Evolutionary conservation across 2,113 vertebrate genomes (phyloP).

Genomic region (Poicephalus gulielmi): DNA sequence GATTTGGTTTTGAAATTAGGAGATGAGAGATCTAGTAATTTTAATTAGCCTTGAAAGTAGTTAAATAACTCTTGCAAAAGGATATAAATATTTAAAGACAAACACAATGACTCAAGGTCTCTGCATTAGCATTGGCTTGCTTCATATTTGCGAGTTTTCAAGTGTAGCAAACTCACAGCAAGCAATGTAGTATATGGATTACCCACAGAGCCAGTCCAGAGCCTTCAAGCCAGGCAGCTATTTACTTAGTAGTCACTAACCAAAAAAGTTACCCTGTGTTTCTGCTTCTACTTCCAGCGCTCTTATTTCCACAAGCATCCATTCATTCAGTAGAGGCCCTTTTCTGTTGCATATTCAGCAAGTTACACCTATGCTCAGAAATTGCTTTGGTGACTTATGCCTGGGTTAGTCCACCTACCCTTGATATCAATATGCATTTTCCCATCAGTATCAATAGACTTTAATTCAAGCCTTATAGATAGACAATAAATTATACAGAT

Average conservation of each 20-base stretch:
- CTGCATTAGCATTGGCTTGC: not conserved
- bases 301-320: not conserved
- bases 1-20: not conserved
- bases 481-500: not conserved
- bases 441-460: not conserved
- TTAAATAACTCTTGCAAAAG: not conserved
- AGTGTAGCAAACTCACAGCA: not conserved
- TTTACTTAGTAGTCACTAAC: not conserved
- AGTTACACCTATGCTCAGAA: not conserved
- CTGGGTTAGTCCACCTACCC: not conserved
- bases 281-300: not conserved
- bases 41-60: not conserved
- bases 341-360: not conserved
- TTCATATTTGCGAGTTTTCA: not conserved
- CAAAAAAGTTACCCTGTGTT: not conserved
- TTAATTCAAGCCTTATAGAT: not conserved
- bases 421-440: not conserved
- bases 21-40: not conserved
- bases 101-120: not conserved
- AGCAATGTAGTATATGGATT: not conserved
- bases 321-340: not conserved
- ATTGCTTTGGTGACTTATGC: not conserved
- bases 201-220: not conserved
- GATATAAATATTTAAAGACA: not conserved
- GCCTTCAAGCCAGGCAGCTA: rapidly evolving